These are phyloP conservation scores for Drosophila emarginata DNA, from an alignment of 2,888 invertebrate genomes.

Conservation along the genomic window DNA sequence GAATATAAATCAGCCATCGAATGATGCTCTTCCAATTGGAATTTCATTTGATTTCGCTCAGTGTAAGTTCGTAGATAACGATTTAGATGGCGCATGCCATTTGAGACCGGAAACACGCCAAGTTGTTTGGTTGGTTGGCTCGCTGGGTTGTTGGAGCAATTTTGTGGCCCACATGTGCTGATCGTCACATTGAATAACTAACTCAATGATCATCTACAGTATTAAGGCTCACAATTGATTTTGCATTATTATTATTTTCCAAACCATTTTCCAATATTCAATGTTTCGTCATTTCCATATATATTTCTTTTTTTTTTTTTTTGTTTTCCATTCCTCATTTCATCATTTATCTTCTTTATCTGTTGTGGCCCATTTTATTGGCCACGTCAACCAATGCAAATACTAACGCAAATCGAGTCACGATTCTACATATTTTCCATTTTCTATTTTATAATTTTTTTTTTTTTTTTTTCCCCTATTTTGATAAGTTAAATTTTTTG, in stretches of 20 bases:
- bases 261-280: not conserved
- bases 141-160: conserved; percentile 6
- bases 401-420: not conserved
- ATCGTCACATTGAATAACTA: not conserved
- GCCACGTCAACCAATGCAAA: not conserved
- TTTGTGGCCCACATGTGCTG: not conserved
- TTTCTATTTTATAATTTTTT: not conserved
- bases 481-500: conserved; percentile 56
- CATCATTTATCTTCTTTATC: too few relatives aligned
- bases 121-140: conserved; percentile 36
- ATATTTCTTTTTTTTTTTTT: too few relatives aligned
- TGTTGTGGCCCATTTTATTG: not conserved
- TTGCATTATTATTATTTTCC: not conserved
- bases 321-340: not conserved
- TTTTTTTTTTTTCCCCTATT: conserved; percentile 18
- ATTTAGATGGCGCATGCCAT: conserved; percentile 10
- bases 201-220: not conserved
- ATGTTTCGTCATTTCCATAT: too few relatives aligned
- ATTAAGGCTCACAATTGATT: not conserved
- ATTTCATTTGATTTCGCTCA: conserved; percentile 1
- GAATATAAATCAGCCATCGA: too few relatives aligned
- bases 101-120: conserved; percentile 34
- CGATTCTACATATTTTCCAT: conserved; percentile 5
- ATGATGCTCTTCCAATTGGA: not conserved
- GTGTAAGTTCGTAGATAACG: not conserved